Base-by-base conservation (phyloP, 1,140 invertebrate genomes). In the Brachionus calyciflorus region DNA sequence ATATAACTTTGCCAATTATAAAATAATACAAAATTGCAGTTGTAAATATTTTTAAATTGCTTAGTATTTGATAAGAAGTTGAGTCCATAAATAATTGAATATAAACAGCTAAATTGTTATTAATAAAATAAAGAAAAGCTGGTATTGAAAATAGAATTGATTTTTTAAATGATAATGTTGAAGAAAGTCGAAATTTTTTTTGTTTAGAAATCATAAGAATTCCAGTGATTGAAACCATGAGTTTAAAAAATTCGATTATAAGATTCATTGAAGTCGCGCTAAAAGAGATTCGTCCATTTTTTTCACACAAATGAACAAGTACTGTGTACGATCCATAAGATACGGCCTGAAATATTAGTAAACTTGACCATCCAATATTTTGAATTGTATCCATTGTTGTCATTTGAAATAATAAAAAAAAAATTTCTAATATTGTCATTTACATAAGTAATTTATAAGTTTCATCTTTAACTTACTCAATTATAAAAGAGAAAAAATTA, bases 51-150 rank as follows among this genome's bases (percentile, higher is more conserved):
- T 85, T 85, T 49, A 85, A 63, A 78, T 85, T 85, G 26, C 81
- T 79, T 49, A 84, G 76, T 2, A 84, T 79, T 82, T 84, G 83
- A 57, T 83, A 85, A 19, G 84, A 82, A 19, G 84, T 81, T 17
- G 84, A 82, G 68, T 85, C 84, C 84, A 85, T 85, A 19, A 84
- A 79, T 6, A 80, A 53, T 55, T 85, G 83, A 79, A 85, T n/a
- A n/a, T n/a, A n/a, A n/a, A n/a, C n/a, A n/a, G n/a, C n/a, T n/a
- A n/a, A n/a, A n/a, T n/a, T n/a, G n/a, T n/a, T n/a, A n/a, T n/a
- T n/a, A n/a, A n/a, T n/a, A n/a, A n/a, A n/a, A n/a, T n/a, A n/a
- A n/a, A n/a, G n/a, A n/a, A n/a, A n/a, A n/a, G n/a, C n/a, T n/a
- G n/a, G n/a, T n/a, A n/a, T n/a, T n/a, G n/a, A 82, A 60, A 82